Evolutionary conservation across 1,140 invertebrate species (phyloP).

Genomic region (Drosophila equinoxialis): DNA sequence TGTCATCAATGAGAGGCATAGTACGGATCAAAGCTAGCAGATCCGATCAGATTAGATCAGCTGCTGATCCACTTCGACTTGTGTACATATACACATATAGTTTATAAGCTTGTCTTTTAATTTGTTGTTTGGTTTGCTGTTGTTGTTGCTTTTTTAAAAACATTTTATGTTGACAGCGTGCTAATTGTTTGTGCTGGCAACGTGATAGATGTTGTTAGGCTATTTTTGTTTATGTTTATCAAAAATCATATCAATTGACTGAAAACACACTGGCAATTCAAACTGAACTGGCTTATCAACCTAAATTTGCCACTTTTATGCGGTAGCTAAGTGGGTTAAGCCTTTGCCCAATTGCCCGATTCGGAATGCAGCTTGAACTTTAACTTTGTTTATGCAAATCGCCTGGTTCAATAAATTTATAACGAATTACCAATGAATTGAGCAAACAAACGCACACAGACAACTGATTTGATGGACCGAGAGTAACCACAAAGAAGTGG

Average conservation of each 20-base stretch:
- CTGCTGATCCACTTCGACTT: conserved; percentile 58
- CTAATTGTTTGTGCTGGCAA: conserved; percentile 50
- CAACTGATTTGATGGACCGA: conserved; percentile 25
- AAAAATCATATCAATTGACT: conserved; percentile 13
- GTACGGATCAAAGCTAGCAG: conserved; percentile 10
- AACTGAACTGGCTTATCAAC: conserved; percentile 27
- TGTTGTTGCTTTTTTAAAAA: conserved; percentile 35
- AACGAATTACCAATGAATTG: conserved; percentile 69
- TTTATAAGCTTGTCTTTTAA: conserved; percentile 8
- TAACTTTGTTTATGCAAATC: conserved; percentile 50
- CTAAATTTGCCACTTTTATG: conserved; percentile 17
- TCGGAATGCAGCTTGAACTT: conserved; percentile 33
- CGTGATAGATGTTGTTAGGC: not conserved
- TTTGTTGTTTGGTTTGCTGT: conserved; percentile 25
- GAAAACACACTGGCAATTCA: not conserved
- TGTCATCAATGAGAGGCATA: conserved; percentile 42
- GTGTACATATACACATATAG: not conserved
- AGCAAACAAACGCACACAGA: conserved; percentile 59
- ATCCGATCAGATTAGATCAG: conserved; percentile 50
- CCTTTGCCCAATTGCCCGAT: conserved; percentile 41
- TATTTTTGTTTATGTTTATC: conserved; percentile 17
- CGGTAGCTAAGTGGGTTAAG: conserved; percentile 32
- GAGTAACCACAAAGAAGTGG: conserved; percentile 1
- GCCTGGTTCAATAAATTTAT: conserved; percentile 49
- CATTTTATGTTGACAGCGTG: conserved; percentile 58